Base-by-base conservation (phyloP, 1,140 invertebrate genomes). In the Drosophila funebris region DNA sequence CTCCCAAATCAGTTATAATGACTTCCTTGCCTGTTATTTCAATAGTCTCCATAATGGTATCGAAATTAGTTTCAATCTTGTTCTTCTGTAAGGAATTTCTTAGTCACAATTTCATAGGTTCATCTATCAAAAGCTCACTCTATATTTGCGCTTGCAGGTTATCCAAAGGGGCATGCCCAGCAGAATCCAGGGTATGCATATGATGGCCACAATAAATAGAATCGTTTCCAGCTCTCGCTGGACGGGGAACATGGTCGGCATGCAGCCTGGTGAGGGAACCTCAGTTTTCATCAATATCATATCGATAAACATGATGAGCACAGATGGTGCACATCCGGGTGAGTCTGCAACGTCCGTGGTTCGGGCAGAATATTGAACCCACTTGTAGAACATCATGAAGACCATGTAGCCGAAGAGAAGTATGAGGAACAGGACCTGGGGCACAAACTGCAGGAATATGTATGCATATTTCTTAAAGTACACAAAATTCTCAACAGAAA, bases 361-460 rank as follows among this genome's bases (percentile, higher is more conserved):
- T 3, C 92, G 82, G 4, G 93, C 93, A 62, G 94, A 94, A 90
- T 96, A 98, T 20, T 94, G 92, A 43, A 97, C 80, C 98, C 98
- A 99, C 92, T 99, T 99, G 81, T 95, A 94, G 90, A 99, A 96
- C 93, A 99, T 95, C 93, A 99, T 94, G 61, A 97, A 93, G 27
- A 97, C 96, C 93, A 99, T 95, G 93, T 99, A 99, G 53, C 96
- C 95, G 93, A 99, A 99, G 31, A 99, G 94, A 13, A 96, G 94
- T 18, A 95, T 85, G 33, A 99, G 93, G 93, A 99, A 99, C 14
- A 99, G 91, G 0, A 99, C 90, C 93, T 99, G 97, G 0, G 98
- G 98, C 41, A 99, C 92, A 92, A 99, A 99, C 92, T 99, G 97
- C 71, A 97, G 94, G 56, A 98, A 84, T 29, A 99, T 96, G 85